A percentile compares a stretch with the other conserved stretches of the same genome.
These are phyloP conservation scores for Notolepis coatsorum DNA, from an alignment of 2,797 vertebrate genomes.

Conservation along the genomic window DNA sequence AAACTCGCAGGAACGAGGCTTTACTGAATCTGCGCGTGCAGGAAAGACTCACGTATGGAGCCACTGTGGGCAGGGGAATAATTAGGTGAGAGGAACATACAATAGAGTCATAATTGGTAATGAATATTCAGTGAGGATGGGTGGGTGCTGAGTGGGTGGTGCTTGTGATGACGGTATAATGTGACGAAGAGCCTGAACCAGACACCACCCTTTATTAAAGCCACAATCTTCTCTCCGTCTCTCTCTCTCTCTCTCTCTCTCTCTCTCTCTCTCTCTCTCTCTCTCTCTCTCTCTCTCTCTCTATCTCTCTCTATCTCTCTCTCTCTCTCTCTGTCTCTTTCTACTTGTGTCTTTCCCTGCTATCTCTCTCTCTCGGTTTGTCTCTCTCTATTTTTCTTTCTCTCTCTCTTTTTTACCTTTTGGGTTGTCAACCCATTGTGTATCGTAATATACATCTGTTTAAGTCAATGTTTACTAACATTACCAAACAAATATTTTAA, in stretches of 20 bases:
- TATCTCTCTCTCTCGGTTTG: background rate
- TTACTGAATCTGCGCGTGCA: constrained; percentile 56
- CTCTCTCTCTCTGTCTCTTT: background rate
- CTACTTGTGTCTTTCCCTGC: background rate
- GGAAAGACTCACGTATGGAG: constrained; percentile 52
- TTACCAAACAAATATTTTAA: too few species aligned
- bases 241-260: background rate
- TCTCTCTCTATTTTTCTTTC: too few species aligned
- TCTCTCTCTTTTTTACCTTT: background rate
- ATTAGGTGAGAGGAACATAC: constrained; percentile 72
- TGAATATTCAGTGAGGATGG: constrained; percentile 80
- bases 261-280: background rate
- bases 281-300: constrained; percentile 1
- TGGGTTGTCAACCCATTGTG: too few species aligned
- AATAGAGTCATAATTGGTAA: constrained; percentile 77
- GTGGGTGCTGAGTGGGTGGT: constrained; percentile 44
- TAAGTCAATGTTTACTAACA: too few species aligned
- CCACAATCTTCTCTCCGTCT: background rate
- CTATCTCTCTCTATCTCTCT: background rate
- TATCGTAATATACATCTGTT: too few species aligned
- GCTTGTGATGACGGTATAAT: constrained; percentile 40
- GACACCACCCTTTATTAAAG: constrained; percentile 56
- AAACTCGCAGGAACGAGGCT: constrained; percentile 39
- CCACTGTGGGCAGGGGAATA: constrained; percentile 70
- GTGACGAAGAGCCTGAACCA: constrained; percentile 54